Evolutionary conservation across 2,113 vertebrate species (phyloP).

Genomic region (Ibidorhyncha struthersii): DNA sequence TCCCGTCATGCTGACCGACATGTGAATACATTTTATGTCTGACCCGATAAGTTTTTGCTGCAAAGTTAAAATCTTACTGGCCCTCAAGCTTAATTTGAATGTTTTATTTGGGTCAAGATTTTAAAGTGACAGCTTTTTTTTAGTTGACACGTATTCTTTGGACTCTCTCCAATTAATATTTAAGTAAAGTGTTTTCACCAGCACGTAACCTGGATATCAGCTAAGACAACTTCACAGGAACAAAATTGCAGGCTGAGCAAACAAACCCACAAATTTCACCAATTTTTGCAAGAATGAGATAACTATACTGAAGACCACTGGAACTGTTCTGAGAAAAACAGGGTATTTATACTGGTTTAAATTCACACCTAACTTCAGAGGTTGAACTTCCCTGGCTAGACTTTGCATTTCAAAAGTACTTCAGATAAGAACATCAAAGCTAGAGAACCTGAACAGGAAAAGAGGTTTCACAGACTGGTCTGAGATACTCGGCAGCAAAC

Average conservation of each 20-base stretch:
- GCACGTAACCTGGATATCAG: not conserved
- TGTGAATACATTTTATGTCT: not conserved
- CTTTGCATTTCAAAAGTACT: not conserved
- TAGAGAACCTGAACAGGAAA: not conserved
- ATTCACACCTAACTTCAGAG: not conserved
- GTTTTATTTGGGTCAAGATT: not conserved
- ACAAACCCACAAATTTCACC: not conserved
- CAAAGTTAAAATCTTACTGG: not conserved
- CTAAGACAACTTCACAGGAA: not conserved
- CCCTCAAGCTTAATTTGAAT: not conserved
- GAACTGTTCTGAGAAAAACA: not conserved
- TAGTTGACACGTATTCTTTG: not conserved
- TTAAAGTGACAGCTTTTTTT: not conserved
- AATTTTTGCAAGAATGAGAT: not conserved
- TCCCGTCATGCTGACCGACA: not conserved
- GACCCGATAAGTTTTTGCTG: not conserved
- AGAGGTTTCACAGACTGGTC: not conserved
- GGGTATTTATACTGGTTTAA: not conserved
- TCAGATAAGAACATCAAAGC: conserved; percentile 37
- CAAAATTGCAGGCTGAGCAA: not conserved
- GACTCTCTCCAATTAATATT: not conserved
- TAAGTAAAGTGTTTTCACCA: not conserved
- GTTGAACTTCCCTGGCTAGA: not conserved
- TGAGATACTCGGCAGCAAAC: not conserved
- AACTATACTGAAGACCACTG: not conserved